phyloP scores from a whole-genome alignment of 2,113 vertebrate genomes.

The Noctilio leporinus region DNA sequence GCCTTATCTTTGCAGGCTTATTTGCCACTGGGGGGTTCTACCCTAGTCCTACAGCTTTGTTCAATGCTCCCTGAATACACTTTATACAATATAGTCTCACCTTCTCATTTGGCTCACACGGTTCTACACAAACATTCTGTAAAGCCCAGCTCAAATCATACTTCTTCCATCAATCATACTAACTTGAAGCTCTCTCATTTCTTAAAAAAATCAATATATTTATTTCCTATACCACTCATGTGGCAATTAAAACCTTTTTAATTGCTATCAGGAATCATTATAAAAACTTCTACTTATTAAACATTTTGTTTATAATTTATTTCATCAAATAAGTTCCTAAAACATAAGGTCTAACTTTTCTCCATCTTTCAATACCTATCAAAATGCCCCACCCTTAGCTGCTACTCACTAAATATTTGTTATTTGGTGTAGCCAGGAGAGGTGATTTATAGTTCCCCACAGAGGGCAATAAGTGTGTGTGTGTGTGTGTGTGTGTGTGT shows the following conservation, averaged over 20 bases:
- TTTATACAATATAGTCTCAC: background rate
- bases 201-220: background rate
- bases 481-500: too few species aligned
- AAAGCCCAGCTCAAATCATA: background rate
- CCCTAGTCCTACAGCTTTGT: background rate
- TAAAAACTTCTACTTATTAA: background rate
- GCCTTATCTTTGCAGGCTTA: background rate
- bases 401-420: background rate
- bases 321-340: background rate
- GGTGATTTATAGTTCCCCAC: background rate
- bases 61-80: background rate
- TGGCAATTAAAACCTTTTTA: background rate
- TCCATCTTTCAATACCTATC: background rate
- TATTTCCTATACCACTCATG: background rate
- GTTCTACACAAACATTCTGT: background rate
- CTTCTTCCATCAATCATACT: background rate
- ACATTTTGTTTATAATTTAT: conserved; percentile 2
- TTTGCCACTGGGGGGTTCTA: background rate
- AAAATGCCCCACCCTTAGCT: background rate
- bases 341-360: background rate
- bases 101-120: background rate
- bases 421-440: background rate
- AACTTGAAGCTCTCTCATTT: background rate
- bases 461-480: background rate
- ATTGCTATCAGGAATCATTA: background rate